Conservation (phyloP, 2,888 invertebrate genomes). For the Ferrisia virgata region DNA sequence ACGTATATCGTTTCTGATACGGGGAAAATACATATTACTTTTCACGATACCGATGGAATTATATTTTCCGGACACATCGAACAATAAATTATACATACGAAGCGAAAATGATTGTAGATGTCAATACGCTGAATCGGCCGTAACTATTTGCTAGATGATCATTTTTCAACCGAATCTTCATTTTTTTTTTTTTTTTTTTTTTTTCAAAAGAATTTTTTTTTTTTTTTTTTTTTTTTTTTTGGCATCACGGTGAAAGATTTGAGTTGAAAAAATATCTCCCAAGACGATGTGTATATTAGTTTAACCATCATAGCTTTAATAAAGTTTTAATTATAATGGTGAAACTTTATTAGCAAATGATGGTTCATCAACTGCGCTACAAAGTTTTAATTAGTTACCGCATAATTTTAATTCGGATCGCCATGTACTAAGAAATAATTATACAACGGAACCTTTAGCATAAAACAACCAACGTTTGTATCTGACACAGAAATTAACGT, state of each 20-base stretch:
- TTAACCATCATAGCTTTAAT: neutral
- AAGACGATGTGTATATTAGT: neutral
- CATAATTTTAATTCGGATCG: slow-evolving; percentile 21
- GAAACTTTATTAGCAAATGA: slow-evolving; percentile 22
- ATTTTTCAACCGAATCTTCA: neutral
- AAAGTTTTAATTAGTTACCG: slow-evolving; percentile 26
- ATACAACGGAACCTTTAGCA: neutral
- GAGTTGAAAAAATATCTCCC: neutral
- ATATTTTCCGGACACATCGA: neutral
- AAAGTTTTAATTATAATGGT: slow-evolving; percentile 27
- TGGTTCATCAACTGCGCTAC: slow-evolving; percentile 8
- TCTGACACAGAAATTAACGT: slow-evolving; percentile 5
- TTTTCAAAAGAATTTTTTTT: too few species aligned
- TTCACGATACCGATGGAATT: neutral
- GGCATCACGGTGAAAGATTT: neutral
- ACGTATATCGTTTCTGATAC: neutral
- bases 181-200: too few species aligned
- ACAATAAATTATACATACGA: neutral
- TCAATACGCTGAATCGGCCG: neutral
- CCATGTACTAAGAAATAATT: slow-evolving; percentile 10
- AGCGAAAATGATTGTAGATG: neutral
- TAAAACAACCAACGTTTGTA: neutral
- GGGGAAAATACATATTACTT: neutral
- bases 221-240: neutral
- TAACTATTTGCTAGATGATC: neutral